Percentiles rank a stretch among this genome's conserved stretches.
Evolutionary conservation across 2,888 invertebrate genomes (phyloP).

Genomic region (Drosophila quinaria): DNA sequence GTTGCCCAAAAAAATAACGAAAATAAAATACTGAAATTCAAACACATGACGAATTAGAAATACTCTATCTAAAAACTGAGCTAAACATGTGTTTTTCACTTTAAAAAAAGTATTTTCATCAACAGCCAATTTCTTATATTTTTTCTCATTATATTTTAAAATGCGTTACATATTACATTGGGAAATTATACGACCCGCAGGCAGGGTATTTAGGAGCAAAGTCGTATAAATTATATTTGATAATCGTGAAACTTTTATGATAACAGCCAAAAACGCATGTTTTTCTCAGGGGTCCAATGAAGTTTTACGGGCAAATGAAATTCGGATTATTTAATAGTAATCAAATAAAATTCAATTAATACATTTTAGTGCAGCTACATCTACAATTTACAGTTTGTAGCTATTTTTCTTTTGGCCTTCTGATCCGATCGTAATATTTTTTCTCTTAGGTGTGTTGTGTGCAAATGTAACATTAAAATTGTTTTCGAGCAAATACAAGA

Average conservation of each 20-base stretch:
- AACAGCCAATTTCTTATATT: neutral
- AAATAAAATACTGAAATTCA: neutral
- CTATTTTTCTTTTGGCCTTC: constrained; percentile 22
- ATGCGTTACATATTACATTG: neutral
- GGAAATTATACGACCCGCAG: neutral
- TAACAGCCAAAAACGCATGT: constrained; percentile 12
- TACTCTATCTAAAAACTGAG: constrained; percentile 1
- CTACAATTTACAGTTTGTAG: constrained; percentile 12
- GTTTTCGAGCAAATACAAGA: neutral
- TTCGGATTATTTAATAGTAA: constrained; percentile 28
- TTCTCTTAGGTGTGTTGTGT: neutral
- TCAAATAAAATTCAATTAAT: constrained; percentile 30
- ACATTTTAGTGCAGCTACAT: constrained; percentile 8
- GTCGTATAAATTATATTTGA: constrained; percentile 23
- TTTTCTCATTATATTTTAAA: neutral
- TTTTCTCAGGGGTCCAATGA: constrained; percentile 8
- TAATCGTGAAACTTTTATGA: constrained; percentile 37
- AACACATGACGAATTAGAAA: constrained; percentile 1
- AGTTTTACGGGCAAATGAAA: constrained; percentile 27
- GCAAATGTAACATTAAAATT: neutral
- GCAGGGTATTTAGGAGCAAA: constrained; percentile 1
- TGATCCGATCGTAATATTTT: neutral
- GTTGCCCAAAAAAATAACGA: constrained; percentile 36
- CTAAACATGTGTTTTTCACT: neutral
- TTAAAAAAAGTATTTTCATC: neutral